phyloP scores from a whole-genome alignment of 2,888 invertebrate genomes.

The Heteropelma amictum region DNA sequence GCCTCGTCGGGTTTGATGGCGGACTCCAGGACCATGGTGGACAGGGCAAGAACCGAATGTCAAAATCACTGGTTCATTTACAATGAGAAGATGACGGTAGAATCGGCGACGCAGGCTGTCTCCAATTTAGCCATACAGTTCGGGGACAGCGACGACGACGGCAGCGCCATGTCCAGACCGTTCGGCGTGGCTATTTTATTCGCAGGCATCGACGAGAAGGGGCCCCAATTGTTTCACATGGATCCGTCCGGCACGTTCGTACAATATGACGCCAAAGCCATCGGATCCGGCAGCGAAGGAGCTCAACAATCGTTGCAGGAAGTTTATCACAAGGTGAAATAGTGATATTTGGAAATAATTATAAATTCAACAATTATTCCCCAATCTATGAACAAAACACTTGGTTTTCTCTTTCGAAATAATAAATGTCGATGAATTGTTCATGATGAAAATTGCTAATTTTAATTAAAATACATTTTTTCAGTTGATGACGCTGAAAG shows the following conservation, averaged over 20 bases:
- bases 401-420: neutral
- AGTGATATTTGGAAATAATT: neutral
- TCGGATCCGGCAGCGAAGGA: conserved; percentile 99
- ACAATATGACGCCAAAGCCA: conserved; percentile 98
- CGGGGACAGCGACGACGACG: conserved; percentile 98
- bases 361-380: neutral
- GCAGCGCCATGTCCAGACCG: conserved; percentile 96
- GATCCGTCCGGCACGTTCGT: conserved; percentile 99
- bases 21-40: conserved; percentile 95
- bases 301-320: conserved; percentile 96
- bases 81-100: conserved; percentile 97
- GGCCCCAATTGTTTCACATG: conserved; percentile 98
- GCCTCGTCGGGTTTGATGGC: conserved; percentile 99
- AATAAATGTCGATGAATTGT: neutral
- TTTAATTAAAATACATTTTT: conserved; percentile 27
- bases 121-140: conserved; percentile 99
- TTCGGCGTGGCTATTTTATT: conserved; percentile 99
- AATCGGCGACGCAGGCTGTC: conserved; percentile 98
- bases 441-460: neutral
- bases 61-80: conserved; percentile 99
- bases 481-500: conserved; percentile 94
- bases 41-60: conserved; percentile 96
- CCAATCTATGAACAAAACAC: too few relatives aligned
- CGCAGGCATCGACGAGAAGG: conserved; percentile 95
- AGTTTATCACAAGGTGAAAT: conserved; percentile 80